These are phyloP conservation scores for Adoxophyes honmai DNA, from an alignment of 1,140 invertebrate species.

Conservation along the genomic window DNA sequence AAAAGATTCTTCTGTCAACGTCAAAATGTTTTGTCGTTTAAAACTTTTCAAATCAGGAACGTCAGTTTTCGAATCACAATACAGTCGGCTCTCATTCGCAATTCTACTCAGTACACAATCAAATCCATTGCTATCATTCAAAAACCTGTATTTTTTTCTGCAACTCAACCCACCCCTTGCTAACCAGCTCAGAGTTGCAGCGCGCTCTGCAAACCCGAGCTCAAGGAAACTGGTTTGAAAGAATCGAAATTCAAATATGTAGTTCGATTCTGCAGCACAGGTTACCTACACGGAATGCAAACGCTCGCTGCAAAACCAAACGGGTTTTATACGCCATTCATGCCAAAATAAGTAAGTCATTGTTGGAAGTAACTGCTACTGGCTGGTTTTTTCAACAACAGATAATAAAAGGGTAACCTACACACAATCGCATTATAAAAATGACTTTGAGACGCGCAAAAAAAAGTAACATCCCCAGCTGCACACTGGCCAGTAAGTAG, in stretches of 20 bases:
- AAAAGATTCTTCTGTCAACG: no score
- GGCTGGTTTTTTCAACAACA: no score
- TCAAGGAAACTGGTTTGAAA: slow-evolving; percentile 4
- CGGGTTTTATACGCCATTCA: neutral
- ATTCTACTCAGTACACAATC: no score
- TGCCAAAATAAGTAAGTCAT: slow-evolving; percentile 2
- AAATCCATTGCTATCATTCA: no score
- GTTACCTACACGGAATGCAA: neutral
- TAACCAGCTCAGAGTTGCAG: neutral
- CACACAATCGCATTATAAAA: no score
- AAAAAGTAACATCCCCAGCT: neutral
- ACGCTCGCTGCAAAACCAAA: neutral
- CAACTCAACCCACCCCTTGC: neutral
- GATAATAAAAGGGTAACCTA: no score
- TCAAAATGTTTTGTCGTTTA: no score
- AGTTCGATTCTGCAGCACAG: neutral
- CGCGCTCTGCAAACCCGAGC: neutral
- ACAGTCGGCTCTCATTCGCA: no score
- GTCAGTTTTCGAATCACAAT: no score
- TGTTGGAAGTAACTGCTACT: neutral
- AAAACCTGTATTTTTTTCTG: neutral
- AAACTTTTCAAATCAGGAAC: no score
- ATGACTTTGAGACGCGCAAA: neutral
- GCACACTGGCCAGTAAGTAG: neutral
- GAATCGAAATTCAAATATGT: neutral